These are phyloP conservation scores for Chrysocyon brachyurus DNA, from an alignment of 2,797 vertebrate species.

Conservation along the genomic window DNA sequence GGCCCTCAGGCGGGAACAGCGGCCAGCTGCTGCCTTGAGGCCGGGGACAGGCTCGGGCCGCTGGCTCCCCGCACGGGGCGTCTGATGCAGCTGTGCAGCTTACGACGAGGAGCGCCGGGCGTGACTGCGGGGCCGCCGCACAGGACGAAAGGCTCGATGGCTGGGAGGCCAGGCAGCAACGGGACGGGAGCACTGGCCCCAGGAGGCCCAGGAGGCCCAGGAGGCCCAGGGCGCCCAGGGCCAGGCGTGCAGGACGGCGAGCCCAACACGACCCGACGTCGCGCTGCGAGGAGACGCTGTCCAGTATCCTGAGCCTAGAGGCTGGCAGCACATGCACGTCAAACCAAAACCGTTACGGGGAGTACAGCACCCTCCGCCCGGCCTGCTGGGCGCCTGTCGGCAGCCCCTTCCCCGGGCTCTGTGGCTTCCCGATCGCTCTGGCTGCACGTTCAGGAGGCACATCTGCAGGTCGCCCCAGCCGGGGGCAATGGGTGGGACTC, in stretches of 20 bases:
- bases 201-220: too few species aligned
- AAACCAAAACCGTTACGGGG: background rate
- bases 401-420: background rate
- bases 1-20: background rate
- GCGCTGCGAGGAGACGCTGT: background rate
- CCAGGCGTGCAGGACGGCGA: too few species aligned
- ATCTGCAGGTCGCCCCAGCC: background rate
- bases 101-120: background rate
- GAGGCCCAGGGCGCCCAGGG: too few species aligned
- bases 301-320: background rate
- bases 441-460: background rate
- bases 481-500: too few species aligned
- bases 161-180: background rate
- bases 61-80: too few species aligned
- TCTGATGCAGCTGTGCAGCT: background rate
- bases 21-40: background rate
- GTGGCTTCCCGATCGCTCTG: too few species aligned
- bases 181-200: too few species aligned
- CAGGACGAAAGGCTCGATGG: background rate
- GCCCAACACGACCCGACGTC: background rate
- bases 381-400: background rate
- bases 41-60: too few species aligned
- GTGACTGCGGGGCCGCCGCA: background rate
- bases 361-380: background rate
- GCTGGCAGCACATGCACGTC: background rate